phyloP scores from a whole-genome alignment of 2,888 invertebrate genomes.

The Phalera bucephala region DNA sequence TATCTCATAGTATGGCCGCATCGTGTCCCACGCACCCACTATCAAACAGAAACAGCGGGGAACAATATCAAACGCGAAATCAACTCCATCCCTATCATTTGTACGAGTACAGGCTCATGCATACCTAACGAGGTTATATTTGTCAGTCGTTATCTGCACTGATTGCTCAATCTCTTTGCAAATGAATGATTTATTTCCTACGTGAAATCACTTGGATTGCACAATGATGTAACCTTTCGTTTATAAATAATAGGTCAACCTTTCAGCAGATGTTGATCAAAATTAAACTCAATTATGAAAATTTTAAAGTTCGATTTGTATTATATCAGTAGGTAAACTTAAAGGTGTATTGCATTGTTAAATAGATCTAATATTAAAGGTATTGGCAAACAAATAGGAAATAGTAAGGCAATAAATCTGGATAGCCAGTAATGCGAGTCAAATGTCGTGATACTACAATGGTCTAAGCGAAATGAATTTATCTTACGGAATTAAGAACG shows the following conservation, averaged over 20 bases:
- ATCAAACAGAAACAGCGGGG: not conserved
- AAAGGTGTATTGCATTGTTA: not conserved
- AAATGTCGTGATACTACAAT: not conserved
- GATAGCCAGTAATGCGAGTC: not conserved
- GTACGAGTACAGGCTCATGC: constrained; percentile 19
- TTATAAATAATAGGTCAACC: not conserved
- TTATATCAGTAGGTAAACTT: too few relatives aligned
- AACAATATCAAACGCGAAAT: constrained; percentile 1
- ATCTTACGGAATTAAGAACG: not conserved
- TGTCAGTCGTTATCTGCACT: constrained; percentile 27
- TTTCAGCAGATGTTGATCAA: not conserved
- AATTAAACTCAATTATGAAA: not conserved
- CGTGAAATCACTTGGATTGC: constrained; percentile 13
- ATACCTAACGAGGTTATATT: constrained; percentile 36
- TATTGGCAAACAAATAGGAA: not conserved
- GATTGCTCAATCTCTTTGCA: constrained; percentile 29
- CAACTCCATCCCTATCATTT: constrained; percentile 5
- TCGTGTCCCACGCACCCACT: not conserved
- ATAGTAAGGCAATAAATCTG: constrained; percentile 1
- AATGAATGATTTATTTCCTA: constrained; percentile 27
- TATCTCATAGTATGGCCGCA: not conserved
- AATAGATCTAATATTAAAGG: not conserved
- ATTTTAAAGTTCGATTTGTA: not conserved
- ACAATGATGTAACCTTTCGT: not conserved
- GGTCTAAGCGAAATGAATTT: not conserved